Evolutionary conservation across 2,797 vertebrate species (phyloP).

Genomic region (Benthosema pterotum): DNA sequence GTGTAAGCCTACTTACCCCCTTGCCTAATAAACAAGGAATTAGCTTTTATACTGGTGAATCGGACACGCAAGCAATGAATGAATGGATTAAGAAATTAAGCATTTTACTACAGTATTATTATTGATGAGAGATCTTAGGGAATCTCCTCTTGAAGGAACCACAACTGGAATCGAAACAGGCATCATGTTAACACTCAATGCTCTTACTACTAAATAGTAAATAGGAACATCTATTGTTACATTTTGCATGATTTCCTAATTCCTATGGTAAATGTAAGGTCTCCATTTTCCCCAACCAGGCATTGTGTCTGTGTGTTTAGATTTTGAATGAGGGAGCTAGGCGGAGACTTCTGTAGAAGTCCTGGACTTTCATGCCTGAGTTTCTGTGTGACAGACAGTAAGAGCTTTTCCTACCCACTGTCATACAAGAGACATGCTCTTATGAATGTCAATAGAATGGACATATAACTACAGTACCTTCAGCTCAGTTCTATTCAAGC

Average conservation of each 20-base stretch:
- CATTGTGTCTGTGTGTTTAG: constrained; percentile 39
- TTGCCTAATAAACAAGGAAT: no score
- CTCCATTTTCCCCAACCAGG: no score
- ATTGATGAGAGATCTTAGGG: neutral
- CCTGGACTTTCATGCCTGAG: constrained; percentile 38
- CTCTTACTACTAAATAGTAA: no score
- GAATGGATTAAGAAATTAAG: constrained; percentile 6
- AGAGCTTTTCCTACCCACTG: constrained; percentile 58
- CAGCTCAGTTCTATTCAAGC: constrained; percentile 34
- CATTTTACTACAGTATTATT: neutral
- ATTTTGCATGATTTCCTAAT: no score
- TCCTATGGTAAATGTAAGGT: no score
- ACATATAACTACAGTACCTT: constrained; percentile 34
- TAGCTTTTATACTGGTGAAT: no score
- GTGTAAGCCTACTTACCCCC: no score
- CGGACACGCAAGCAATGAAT: constrained; percentile 4
- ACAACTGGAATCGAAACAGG: neutral
- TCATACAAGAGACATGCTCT: constrained; percentile 62
- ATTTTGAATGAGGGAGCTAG: constrained; percentile 52
- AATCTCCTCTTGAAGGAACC: neutral
- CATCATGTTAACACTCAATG: neutral
- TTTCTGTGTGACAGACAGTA: constrained; percentile 60
- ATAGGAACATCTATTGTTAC: no score
- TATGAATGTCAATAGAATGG: constrained; percentile 51
- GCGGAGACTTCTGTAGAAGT: constrained; percentile 51